Base-by-base conservation (phyloP, 2,888 invertebrate genomes). In the Parthenolecanium corni region DNA sequence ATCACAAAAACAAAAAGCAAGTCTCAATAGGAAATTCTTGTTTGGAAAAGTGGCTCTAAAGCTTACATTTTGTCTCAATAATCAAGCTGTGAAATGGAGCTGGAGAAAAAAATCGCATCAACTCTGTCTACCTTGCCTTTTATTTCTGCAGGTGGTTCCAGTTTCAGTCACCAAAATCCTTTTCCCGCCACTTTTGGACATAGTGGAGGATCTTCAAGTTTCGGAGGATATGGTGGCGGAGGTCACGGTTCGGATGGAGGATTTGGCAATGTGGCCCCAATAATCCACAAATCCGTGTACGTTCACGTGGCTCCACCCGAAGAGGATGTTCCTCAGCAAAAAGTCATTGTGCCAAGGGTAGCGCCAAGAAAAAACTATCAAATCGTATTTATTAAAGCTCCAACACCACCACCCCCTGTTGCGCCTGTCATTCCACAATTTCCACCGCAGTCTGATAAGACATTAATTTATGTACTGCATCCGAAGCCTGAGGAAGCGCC, bases 301-400 rank as follows among this genome's bases (percentile, higher is more conserved):
- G 69, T 70, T 18, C 70, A 70, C 65, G 69, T 69, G 4, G 69
- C 70, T 6, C 70, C 69, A 11, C 70, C 69, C 1, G 69, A 69
- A 61, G 68, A 69, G 14, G 67, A 68, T 11, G 66, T 68, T 36
- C 68, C 69, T 16, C 65, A 67, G 6, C 69, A 67, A 21, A 68
- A 67, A 25, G 66, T 68, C 9, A 67, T 69, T 11, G 52, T 69
- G 11, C 67, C 69, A 1, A 66, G 67, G 14, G 67, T 68, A n/a
- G 66, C 70, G 18, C 69, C 69, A 6, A 69, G 69, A 54, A 68
- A 69, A 56, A 69, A 70, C 64, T 70, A 69, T 64, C 69, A 70
- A 64, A 70, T 69, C 24, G 70, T 70, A 18, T 69, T 70, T 66
- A 70, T 69, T 64, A 69, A 70, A 51, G 68, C 70, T 6, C 69